Evolutionary conservation across 2,888 invertebrate species (phyloP).

Genomic region (Notodonta dromedarius): DNA sequence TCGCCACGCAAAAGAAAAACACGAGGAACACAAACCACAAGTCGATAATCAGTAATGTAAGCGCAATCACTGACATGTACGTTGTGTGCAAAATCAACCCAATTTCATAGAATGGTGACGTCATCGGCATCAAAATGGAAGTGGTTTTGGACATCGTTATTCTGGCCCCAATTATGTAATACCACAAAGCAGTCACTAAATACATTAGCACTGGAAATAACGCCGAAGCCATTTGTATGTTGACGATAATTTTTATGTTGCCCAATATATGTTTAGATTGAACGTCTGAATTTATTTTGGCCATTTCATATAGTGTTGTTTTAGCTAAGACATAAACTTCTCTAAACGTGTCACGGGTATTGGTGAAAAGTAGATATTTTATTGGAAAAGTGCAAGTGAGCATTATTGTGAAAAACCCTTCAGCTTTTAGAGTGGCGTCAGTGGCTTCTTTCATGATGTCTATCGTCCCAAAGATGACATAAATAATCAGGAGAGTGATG

Average conservation of each 20-base stretch:
- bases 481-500: slow-evolving; percentile 43
- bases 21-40: slow-evolving; percentile 63
- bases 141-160: slow-evolving; percentile 60
- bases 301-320: slow-evolving; percentile 43
- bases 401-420: slow-evolving; percentile 58
- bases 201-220: slow-evolving; percentile 48
- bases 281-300: slow-evolving; percentile 39
- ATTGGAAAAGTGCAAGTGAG: slow-evolving; percentile 45
- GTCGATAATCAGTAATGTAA: slow-evolving; percentile 50
- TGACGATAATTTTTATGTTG: slow-evolving; percentile 41
- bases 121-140: slow-evolving; percentile 61
- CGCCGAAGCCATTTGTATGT: slow-evolving; percentile 35
- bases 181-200: slow-evolving; percentile 51
- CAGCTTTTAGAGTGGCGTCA: slow-evolving; percentile 48
- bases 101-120: slow-evolving; percentile 61
- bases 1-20: slow-evolving; percentile 52
- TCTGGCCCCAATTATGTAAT: slow-evolving; percentile 49
- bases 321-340: slow-evolving; percentile 54
- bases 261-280: slow-evolving; percentile 35
- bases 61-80: slow-evolving; percentile 50
- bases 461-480: slow-evolving; percentile 60
- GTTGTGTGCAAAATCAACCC: slow-evolving; percentile 55
- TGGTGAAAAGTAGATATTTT: slow-evolving; percentile 51
- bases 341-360: slow-evolving; percentile 44
- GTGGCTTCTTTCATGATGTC: slow-evolving; percentile 43